Percentiles rank a stretch among this genome's conserved stretches.
These are phyloP conservation scores for Ommatoiulus sabulosus DNA, from an alignment of 2,888 invertebrate genomes.

Conservation along the genomic window DNA sequence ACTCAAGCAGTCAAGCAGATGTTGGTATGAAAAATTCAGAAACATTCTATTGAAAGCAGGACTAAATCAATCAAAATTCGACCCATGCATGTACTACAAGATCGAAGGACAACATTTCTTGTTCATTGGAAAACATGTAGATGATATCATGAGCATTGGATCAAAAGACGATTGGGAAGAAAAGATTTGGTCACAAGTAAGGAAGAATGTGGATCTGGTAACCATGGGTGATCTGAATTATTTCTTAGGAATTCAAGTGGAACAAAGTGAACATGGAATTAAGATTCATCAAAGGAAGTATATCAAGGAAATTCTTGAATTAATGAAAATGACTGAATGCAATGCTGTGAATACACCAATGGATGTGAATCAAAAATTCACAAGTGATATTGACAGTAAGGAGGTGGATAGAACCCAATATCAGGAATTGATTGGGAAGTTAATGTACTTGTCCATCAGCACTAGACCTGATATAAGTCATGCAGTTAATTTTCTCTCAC, in stretches of 20 bases:
- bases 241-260: not conserved
- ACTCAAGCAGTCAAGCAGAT: not conserved
- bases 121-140: not conserved
- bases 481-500: not conserved
- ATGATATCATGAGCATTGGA: not conserved
- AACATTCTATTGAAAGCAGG: not conserved
- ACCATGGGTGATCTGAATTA: not conserved
- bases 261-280: not conserved
- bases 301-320: not conserved
- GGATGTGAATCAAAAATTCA: not conserved
- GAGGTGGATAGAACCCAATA: not conserved
- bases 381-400: not conserved
- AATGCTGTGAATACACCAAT: not conserved
- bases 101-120: not conserved
- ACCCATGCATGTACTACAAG: not conserved
- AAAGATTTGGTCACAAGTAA: not conserved
- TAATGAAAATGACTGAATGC: not conserved
- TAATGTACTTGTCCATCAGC: not conserved
- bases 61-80: not conserved
- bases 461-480: not conserved
- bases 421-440: not conserved
- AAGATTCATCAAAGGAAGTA: not conserved
- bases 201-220: not conserved
- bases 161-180: not conserved
- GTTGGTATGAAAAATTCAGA: not conserved